Percentiles rank a stretch among this genome's conserved stretches.
Conservation (phyloP, 2,888 invertebrate genomes). For the Tipula helvola region DNA sequence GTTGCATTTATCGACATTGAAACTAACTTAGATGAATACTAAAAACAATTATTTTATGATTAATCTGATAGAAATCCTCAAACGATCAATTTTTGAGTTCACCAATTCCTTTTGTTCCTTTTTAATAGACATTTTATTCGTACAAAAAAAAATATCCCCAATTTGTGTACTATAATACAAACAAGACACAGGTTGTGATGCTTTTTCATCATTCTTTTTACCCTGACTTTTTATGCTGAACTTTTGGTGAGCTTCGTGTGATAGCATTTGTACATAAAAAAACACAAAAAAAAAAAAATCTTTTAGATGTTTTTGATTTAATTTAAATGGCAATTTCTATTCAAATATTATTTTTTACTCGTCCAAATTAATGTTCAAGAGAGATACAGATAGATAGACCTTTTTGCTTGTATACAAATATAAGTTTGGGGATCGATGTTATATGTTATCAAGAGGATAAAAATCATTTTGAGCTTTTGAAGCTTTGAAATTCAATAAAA, state of each 20-base stretch:
- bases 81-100: not conserved
- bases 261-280: not conserved
- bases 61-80: not conserved
- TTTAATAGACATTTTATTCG: not conserved
- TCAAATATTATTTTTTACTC: not conserved
- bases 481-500: not conserved
- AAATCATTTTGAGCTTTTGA: not conserved
- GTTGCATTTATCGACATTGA: no score
- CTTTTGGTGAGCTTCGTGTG: not conserved
- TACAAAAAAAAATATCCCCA: not conserved
- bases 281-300: not conserved
- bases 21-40: no score
- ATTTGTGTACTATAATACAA: no score
- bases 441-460: not conserved
- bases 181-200: not conserved
- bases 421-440: not conserved
- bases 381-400: not conserved
- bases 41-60: not conserved
- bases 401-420: not conserved
- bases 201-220: not conserved
- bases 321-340: not conserved
- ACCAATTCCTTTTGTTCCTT: not conserved
- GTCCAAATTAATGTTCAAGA: not conserved
- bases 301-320: not conserved
- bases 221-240: not conserved